Base-by-base conservation (phyloP, 2,888 invertebrate genomes). In the Amiota mariae region DNA sequence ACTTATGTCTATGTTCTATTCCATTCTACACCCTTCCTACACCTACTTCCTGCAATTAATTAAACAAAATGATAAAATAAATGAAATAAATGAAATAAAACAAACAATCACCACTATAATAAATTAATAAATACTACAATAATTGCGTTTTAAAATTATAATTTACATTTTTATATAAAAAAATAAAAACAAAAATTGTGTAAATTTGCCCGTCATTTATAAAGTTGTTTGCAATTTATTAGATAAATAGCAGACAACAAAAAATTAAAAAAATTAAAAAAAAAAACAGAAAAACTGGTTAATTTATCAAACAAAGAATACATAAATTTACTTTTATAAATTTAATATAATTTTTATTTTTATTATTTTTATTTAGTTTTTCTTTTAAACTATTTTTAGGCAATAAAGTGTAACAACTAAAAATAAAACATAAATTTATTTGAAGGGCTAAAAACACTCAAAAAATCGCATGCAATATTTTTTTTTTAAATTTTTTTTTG, bases 361-460 rank as follows among this genome's bases (percentile, higher is more conserved):
- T 51, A 51, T n/a, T 51, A 2, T 4, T 51, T 51, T n/a, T 51
- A 4, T n/a, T 51, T 51, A 3, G 12, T 3, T 20, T 15, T 47
- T 51, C 12, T 68, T 51, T 18, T 24, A n/a, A 78, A 72, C 70
- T 78, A 78, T 78, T 78, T 78, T 73, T 75, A 75, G 72, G 48
- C n/a, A 24, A 11, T 47, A 59, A 72, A 79, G 36, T 36, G 36
- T 36, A 66, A 64, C 71, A 64, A 68, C 57, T 20, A 75, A 64
- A 73, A 68, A 68, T 68, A 76, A 78, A 78, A 78, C 67, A 51
- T 72, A n/a, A 49, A 63, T 59, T 71, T 54, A 9, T 54, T 15
- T 54, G 54, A 15, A 15, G n/a, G 13, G 15, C 54, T 54, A 54
- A 13, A 54, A 54, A 54, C 54, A 54, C 54, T n/a, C 54, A 54